Base-by-base conservation (phyloP, 1,140 invertebrate genomes). In the Ectropis grisescens region DNA sequence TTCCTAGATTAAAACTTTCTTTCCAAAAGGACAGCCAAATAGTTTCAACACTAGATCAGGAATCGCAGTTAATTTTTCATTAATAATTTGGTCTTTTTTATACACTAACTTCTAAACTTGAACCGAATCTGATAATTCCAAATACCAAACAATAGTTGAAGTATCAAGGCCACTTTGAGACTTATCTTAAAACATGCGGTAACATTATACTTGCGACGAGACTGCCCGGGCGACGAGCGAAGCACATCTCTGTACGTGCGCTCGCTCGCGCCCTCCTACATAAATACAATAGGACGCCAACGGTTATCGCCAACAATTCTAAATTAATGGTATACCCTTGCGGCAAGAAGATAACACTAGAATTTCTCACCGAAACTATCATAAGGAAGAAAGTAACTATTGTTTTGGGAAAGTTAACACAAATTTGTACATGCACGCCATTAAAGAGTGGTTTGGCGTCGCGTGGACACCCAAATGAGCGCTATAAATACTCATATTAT, bases 151-250 rank as follows among this genome's bases (percentile, higher is more conserved):
- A 79, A 74, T 59, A 72, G 56, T 69, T 4, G 65, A 75, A 74
- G 72, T 76, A 75, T 80, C 75, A 80, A 80, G 75, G 75, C 75
- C 75, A 80, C 75, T 72, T 74, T 62, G 66, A 80, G 71, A 76
- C 69, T 76, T 76, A 76, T 66, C 60, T 53, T 70, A 67, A 55
- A 51, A 70, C 58, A 59, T 57, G 54, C 49, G 52, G 54, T 56
- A 19, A 52, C 57, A 53, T 43, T 52, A 19, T 54, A 50, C 37
- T 14, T 51, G 61, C 59, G 70, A 62, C 59, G 58, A 54, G 55
- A 47, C 53, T 54, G 42, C 46, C 47, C 40, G 52, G 43, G 12
- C 23, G 36, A 11, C 13, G 23, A n/a, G 10, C 16, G 35, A 14
- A 13, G n/a, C n/a, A n/a, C n/a, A n/a, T n/a, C n/a, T n/a, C n/a